A percentile compares a stretch with the other conserved stretches of the same genome.
phyloP scores from a whole-genome alignment of 1,140 invertebrate genomes.

The Condylostylus longicornis region DNA sequence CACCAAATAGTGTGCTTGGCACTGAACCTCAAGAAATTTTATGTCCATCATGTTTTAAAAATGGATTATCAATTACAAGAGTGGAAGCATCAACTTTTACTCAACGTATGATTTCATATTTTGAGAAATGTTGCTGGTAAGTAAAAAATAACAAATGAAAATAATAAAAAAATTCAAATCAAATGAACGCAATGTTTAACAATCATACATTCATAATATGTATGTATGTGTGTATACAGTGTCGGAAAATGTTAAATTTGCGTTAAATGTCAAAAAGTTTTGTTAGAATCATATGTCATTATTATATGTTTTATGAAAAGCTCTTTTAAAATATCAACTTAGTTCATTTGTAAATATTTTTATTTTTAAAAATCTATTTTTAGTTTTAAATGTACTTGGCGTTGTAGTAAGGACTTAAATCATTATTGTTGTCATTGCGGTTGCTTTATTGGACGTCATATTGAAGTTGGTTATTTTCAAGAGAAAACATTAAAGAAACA shows the following conservation, averaged over 20 bases:
- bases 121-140: too few relatives aligned
- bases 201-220: too few relatives aligned
- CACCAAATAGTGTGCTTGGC: too few relatives aligned
- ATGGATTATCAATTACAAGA: slow-evolving; percentile 15
- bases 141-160: too few relatives aligned
- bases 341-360: background rate
- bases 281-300: background rate
- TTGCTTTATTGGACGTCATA: slow-evolving; percentile 22
- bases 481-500: background rate
- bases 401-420: slow-evolving; percentile 19
- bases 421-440: slow-evolving; percentile 25
- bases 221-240: too few relatives aligned
- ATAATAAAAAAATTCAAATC: too few relatives aligned
- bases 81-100: slow-evolving; percentile 19
- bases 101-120: too few relatives aligned
- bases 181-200: too few relatives aligned
- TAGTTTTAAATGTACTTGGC: slow-evolving; percentile 17
- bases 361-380: slow-evolving; percentile 2
- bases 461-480: slow-evolving; percentile 17
- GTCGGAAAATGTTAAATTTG: slow-evolving; percentile 16
- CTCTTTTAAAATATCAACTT: too few relatives aligned
- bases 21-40: slow-evolving; percentile 19
- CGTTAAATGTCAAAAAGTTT: slow-evolving; percentile 13
- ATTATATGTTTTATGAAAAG: too few relatives aligned
- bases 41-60: slow-evolving; percentile 20